phyloP scores from a whole-genome alignment of 2,797 vertebrate genomes.

The Lagocephalus sceleratus region DNA sequence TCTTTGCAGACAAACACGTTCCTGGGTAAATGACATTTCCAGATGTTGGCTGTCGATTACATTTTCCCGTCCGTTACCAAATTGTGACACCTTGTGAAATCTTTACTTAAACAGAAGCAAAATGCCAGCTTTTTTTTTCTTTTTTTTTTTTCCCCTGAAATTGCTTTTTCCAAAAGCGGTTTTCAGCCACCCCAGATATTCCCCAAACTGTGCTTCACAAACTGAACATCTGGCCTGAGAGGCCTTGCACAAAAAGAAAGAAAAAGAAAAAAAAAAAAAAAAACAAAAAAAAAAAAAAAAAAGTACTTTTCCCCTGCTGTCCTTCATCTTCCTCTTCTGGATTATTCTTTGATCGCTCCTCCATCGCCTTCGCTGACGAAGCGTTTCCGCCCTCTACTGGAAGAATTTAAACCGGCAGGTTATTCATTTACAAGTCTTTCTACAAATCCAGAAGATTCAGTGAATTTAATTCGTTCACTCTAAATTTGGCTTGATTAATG shows the following conservation, averaged over 20 bases:
- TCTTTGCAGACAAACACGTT: constrained; percentile 26
- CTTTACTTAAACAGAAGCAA: constrained; percentile 17
- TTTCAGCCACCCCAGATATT: constrained; percentile 29
- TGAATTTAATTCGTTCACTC: not conserved
- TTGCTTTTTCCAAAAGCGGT: constrained; percentile 16
- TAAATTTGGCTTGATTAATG: too few relatives aligned
- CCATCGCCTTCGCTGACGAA: constrained; percentile 88
- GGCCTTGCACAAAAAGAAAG: constrained; percentile 42
- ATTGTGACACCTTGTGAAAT: constrained; percentile 21
- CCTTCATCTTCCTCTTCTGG: constrained; percentile 11
- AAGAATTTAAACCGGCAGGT: constrained; percentile 6
- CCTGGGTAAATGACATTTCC: not conserved
- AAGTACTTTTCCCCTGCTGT: constrained; percentile 6
- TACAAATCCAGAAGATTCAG: not conserved
- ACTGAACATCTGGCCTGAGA: constrained; percentile 31
- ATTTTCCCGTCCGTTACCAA: constrained; percentile 11
- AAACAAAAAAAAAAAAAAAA: constrained; percentile 10
- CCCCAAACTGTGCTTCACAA: constrained; percentile 40
- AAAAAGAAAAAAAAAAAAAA: constrained; percentile 10
- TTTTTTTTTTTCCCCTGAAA: not conserved
- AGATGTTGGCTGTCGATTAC: constrained; percentile 4
- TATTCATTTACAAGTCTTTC: not conserved
- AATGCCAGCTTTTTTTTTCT: constrained; percentile 22
- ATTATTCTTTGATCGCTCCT: constrained; percentile 79
- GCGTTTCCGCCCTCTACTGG: constrained; percentile 82